phyloP scores from a whole-genome alignment of 2,888 invertebrate species.

The Pristionchus exspectatus region DNA sequence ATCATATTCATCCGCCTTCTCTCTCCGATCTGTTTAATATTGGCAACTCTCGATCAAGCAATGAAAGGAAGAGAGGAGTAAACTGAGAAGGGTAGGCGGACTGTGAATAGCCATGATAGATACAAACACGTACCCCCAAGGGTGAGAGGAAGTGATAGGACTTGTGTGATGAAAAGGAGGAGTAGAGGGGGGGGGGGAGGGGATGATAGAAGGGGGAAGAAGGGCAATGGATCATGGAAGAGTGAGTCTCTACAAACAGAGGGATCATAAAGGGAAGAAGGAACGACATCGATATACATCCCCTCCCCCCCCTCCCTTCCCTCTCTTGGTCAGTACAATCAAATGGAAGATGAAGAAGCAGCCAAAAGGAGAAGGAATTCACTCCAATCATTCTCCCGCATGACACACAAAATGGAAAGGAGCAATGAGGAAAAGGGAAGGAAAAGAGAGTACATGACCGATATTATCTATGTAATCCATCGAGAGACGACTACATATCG shows the following conservation, averaged over 20 bases:
- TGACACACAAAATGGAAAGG: slow-evolving; percentile 45
- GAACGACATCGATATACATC: slow-evolving; percentile 48
- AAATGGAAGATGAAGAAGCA: slow-evolving; percentile 46
- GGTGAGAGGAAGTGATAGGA: slow-evolving; percentile 48
- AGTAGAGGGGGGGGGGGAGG: slow-evolving; percentile 8
- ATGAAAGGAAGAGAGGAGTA: slow-evolving; percentile 32
- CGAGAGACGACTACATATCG: slow-evolving; percentile 42
- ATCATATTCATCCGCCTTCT: slow-evolving; percentile 37
- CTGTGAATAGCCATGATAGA: slow-evolving; percentile 26
- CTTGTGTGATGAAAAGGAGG: not conserved
- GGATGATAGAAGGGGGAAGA: slow-evolving; percentile 2
- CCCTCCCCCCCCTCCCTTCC: not conserved
- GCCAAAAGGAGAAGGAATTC: slow-evolving; percentile 47
- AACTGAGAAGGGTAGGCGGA: slow-evolving; percentile 40
- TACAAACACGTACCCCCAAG: slow-evolving; percentile 40
- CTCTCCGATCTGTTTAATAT: slow-evolving; percentile 49
- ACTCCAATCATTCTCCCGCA: slow-evolving; percentile 51
- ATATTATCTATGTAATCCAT: slow-evolving; percentile 51
- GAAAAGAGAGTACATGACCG: slow-evolving; percentile 28
- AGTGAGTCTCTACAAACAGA: slow-evolving; percentile 47
- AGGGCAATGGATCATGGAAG: slow-evolving; percentile 49
- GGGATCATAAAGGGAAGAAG: slow-evolving; percentile 46
- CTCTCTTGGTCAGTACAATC: slow-evolving; percentile 48
- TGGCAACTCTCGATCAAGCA: slow-evolving; percentile 51
- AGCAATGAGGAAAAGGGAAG: slow-evolving; percentile 10